Evolutionary conservation across 2,113 vertebrate species (phyloP).

Genomic region (Apeltes quadracus): DNA sequence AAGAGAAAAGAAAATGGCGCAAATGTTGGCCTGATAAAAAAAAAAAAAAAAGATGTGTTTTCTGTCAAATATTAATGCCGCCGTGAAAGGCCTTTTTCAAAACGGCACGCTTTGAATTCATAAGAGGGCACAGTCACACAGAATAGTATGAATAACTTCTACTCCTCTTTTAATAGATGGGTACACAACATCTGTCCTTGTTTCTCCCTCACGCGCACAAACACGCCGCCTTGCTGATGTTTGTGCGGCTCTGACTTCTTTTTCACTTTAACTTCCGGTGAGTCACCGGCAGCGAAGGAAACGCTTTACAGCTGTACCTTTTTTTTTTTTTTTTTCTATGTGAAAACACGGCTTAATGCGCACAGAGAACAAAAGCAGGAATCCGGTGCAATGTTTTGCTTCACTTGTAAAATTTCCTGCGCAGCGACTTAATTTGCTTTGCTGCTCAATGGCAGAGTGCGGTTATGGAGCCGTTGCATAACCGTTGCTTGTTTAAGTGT

Average conservation of each 20-base stretch:
- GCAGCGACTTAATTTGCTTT: conserved; percentile 79
- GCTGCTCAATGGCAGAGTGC: conserved; percentile 74
- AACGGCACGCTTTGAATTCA: conserved; percentile 73
- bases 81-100: conserved; percentile 77
- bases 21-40: conserved; percentile 79
- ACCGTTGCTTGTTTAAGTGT: conserved; percentile 82
- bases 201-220: conserved; percentile 8
- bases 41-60: conserved; percentile 81
- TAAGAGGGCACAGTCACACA: conserved; percentile 62
- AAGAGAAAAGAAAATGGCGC: conserved; percentile 68
- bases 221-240: background rate
- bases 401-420: conserved; percentile 79
- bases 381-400: conserved; percentile 76
- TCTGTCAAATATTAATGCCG: conserved; percentile 82
- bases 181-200: conserved; percentile 40
- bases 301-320: conserved; percentile 79
- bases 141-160: conserved; percentile 70
- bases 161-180: conserved; percentile 56
- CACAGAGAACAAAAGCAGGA: conserved; percentile 81
- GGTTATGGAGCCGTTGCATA: conserved; percentile 77
- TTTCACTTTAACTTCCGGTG: conserved; percentile 81
- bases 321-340: conserved; percentile 69
- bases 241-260: conserved; percentile 70
- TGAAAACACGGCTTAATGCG: conserved; percentile 78
- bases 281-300: conserved; percentile 77